phyloP scores from a whole-genome alignment of 1,140 invertebrate species.

The Aricia agestis region DNA sequence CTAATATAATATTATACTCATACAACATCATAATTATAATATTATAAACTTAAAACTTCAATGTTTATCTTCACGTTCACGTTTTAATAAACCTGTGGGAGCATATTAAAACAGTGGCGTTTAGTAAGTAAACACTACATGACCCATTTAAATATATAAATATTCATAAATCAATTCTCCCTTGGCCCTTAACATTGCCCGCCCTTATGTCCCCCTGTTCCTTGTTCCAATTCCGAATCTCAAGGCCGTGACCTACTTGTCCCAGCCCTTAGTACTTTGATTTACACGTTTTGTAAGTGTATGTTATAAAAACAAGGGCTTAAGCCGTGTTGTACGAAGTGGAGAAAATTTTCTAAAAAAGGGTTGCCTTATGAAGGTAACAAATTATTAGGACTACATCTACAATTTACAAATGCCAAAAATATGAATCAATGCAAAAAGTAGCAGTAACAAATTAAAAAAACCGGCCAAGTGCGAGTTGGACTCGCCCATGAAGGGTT shows the following conservation, averaged over 20 bases:
- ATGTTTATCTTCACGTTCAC: no score
- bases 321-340: background rate
- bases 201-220: slow-evolving; percentile 1
- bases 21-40: no score
- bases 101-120: background rate
- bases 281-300: background rate
- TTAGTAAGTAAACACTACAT: background rate
- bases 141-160: background rate
- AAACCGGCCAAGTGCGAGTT: no score
- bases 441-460: no score
- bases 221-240: background rate
- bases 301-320: background rate
- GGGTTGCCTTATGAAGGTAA: no score
- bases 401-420: no score
- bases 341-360: background rate
- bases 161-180: background rate
- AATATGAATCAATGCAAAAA: no score
- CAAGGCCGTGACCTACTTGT: slow-evolving; percentile 9
- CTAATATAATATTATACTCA: no score
- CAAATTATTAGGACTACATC: no score
- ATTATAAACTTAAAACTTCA: no score
- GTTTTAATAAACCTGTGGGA: no score
- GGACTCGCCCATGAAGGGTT: no score
- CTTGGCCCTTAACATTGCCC: slow-evolving; percentile 7
- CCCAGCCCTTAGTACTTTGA: background rate